Evolutionary conservation across 2,888 invertebrate genomes (phyloP), one percentile per base, ranked within the genome.

Genomic region (Druceiella hillmani): DNA sequence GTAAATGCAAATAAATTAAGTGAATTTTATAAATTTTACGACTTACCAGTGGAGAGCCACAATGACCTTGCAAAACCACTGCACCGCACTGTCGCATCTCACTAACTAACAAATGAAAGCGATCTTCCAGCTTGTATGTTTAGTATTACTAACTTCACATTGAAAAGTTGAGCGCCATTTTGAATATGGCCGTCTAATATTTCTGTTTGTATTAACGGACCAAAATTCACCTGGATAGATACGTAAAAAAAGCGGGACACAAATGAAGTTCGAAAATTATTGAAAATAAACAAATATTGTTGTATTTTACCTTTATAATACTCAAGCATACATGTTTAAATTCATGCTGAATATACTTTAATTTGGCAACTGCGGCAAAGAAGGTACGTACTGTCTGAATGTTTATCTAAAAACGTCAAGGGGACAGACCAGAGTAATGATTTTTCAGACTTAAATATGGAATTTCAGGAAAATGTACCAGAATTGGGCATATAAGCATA

Each of bases 21-120:
- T 30, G 11, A 36, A 10, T 36, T 22, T 14, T 26, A 36, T 30
- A 30, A 36, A 13, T 37, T 37, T 37, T 37, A 37, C 17, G 28
- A 33, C 33, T 38, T 38, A 38, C 38, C 38, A 38, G 33, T 32
- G 38, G 38, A 38, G 33, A 38, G 32, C 32, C 38, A 33, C 37
- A 37, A 25, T 37, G 10, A 37, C 36, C 12, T 25, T 25, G 31
- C 37, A 17, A 32, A 15, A 31, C 31, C 37, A 31, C 37, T 31
- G 17, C 34, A 30, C 24, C 15, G 30, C 29, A 37, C 37, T 12
- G 17, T 9, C 31, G 31, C 24, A 30, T 20, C 36, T 29, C 31
- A 11, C 13, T 26, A 37, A 37, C 31, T 31, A 31, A 12, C 28
- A 29, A 36, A 36, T 17, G 10, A 14, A 10, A 11, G 26, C 14